Conservation (phyloP, 2,113 vertebrate genomes). For the Azemiops feae region DNA sequence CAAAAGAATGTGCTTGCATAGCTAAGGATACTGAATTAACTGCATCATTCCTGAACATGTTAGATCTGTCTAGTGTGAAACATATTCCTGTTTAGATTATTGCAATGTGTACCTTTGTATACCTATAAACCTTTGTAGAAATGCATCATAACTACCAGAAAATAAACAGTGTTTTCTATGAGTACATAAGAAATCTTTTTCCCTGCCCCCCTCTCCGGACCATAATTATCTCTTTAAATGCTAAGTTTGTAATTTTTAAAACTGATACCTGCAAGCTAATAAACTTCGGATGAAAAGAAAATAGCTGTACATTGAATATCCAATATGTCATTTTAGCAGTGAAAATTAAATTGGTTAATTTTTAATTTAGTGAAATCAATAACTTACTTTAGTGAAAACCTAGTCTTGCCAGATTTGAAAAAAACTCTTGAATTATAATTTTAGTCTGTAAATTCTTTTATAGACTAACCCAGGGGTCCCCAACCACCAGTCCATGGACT, state of each 20-base stretch:
- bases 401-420: constrained; percentile 27
- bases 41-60: neutral
- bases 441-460: constrained; percentile 35
- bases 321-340: neutral
- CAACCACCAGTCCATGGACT: too few relatives aligned
- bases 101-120: neutral
- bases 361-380: neutral
- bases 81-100: neutral
- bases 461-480: neutral
- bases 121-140: neutral
- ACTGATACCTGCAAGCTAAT: neutral
- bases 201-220: neutral
- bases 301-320: neutral
- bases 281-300: neutral
- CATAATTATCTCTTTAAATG: neutral
- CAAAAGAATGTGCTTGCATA: neutral
- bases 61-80: neutral
- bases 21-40: neutral
- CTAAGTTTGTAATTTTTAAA: neutral
- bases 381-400: neutral
- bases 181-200: neutral
- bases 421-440: constrained; percentile 43
- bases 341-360: neutral
- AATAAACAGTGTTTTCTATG: neutral
- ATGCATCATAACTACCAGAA: neutral